Conservation (phyloP, 2,888 invertebrate genomes). For the Caenorhabditis panamensis region DNA sequence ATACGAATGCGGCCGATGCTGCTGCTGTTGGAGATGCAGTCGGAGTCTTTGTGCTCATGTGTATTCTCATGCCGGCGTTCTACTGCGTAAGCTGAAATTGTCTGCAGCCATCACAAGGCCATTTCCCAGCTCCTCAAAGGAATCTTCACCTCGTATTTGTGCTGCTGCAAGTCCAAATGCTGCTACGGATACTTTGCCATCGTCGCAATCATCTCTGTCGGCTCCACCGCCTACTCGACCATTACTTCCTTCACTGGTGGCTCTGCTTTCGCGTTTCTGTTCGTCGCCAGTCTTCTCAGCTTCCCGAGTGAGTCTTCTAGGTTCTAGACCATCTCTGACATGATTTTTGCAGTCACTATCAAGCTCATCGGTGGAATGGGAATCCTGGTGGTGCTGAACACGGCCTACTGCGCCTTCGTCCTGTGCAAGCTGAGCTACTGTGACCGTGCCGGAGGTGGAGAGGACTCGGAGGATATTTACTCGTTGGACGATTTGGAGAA, state of each 20-base stretch:
- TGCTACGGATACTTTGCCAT: slow-evolving; percentile 1
- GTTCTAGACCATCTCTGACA: background rate
- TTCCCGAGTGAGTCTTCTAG: background rate
- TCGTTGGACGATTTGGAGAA: too few relatives aligned
- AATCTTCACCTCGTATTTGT: background rate
- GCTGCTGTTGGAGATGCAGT: too few relatives aligned
- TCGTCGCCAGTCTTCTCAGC: background rate
- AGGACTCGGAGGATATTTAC: background rate
- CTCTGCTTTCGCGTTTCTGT: too few relatives aligned
- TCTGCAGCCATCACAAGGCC: too few relatives aligned
- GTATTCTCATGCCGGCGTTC: too few relatives aligned
- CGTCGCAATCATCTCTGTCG: background rate
- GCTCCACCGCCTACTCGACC: background rate
- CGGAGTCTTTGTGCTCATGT: too few relatives aligned
- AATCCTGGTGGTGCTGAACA: background rate
- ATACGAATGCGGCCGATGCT: too few relatives aligned
- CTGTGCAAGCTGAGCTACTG: slow-evolving; percentile 7
- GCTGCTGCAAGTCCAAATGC: background rate
- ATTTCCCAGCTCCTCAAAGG: background rate
- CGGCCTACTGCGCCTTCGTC: background rate
- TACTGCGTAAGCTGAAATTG: too few relatives aligned
- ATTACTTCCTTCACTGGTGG: background rate
- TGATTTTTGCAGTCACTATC: background rate
- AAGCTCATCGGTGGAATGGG: background rate
- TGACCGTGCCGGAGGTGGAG: background rate